Percentiles rank a stretch among this genome's conserved stretches.
Conservation (phyloP, 1,140 invertebrate species). For the Anagrus nilaparvatae region DNA sequence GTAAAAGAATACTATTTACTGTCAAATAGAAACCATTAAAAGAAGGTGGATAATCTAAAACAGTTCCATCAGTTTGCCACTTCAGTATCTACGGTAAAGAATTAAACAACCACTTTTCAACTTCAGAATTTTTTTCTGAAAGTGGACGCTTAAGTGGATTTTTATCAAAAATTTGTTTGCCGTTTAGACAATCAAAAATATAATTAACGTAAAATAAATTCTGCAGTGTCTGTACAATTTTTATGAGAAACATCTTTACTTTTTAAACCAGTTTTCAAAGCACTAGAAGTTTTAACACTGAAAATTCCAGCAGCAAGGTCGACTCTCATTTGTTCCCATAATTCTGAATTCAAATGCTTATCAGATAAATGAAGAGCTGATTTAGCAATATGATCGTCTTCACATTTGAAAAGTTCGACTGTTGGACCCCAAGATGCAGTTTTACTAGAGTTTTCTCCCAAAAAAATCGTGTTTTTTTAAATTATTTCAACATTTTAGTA, state of each 20-base stretch:
- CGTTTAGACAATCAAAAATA: not conserved
- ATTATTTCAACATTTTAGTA: constrained; percentile 13
- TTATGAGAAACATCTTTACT: not conserved
- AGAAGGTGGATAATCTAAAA: not conserved
- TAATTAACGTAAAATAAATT: not conserved
- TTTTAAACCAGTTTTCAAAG: not conserved
- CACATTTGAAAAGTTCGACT: not conserved
- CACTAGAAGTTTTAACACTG: constrained; percentile 5
- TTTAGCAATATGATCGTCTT: not conserved
- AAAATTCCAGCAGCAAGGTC: constrained; percentile 7
- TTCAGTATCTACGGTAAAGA: not conserved
- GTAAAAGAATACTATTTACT: not conserved
- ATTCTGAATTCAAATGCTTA: constrained; percentile 9
- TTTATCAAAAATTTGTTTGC: not conserved
- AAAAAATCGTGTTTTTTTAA: constrained; percentile 2
- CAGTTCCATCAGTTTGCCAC: not conserved
- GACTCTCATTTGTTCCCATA: constrained; percentile 10
- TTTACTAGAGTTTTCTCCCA: not conserved
- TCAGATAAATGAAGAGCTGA: constrained; percentile 5
- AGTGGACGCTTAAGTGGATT: not conserved
- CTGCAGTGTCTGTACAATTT: not conserved
- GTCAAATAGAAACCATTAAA: constrained; percentile 1
- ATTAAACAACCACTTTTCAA: not conserved
- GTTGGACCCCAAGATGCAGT: constrained; percentile 6
- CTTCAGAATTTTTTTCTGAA: not conserved